A percentile compares a stretch with the other conserved stretches of the same genome.
Conservation (phyloP, 2,888 invertebrate species). For the Drosophila picticornis region DNA sequence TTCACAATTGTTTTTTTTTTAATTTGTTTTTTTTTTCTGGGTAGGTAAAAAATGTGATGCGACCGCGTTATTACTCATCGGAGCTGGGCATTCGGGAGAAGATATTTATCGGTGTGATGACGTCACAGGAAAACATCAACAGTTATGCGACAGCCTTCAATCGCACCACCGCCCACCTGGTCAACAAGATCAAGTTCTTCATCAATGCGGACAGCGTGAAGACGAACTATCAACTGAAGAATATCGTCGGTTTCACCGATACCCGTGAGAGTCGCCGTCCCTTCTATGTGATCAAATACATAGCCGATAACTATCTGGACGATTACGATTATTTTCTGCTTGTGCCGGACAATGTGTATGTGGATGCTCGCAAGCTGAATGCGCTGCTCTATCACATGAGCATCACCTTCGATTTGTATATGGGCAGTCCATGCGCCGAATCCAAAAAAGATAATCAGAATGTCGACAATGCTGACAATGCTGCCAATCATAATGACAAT, state of each 20-base stretch:
- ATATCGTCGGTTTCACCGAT: constrained; percentile 95
- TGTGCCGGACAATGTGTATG: constrained; percentile 93
- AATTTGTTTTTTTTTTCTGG: constrained; percentile 22
- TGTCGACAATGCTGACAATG: constrained; percentile 8
- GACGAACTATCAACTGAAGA: constrained; percentile 87
- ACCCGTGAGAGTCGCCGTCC: constrained; percentile 91
- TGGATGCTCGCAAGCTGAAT: constrained; percentile 91
- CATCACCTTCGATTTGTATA: constrained; percentile 93
- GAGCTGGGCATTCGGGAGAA: constrained; percentile 97
- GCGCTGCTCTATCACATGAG: constrained; percentile 91
- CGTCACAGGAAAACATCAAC: constrained; percentile 90
- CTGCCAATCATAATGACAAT: not conserved
- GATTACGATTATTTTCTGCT: constrained; percentile 97
- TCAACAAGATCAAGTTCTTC: constrained; percentile 93
- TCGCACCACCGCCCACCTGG: constrained; percentile 93
- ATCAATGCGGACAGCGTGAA: constrained; percentile 87
- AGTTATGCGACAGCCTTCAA: constrained; percentile 93
- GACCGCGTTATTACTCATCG: constrained; percentile 97
- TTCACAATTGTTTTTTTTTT: not conserved
- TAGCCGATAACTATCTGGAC: constrained; percentile 94
- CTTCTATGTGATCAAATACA: constrained; percentile 95
- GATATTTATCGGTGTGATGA: constrained; percentile 94
- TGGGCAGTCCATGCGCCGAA: constrained; percentile 89
- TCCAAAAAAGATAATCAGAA: not conserved
- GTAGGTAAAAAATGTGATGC: constrained; percentile 88